Conservation (phyloP, 1,140 invertebrate species). For the Drosophila azteca region DNA sequence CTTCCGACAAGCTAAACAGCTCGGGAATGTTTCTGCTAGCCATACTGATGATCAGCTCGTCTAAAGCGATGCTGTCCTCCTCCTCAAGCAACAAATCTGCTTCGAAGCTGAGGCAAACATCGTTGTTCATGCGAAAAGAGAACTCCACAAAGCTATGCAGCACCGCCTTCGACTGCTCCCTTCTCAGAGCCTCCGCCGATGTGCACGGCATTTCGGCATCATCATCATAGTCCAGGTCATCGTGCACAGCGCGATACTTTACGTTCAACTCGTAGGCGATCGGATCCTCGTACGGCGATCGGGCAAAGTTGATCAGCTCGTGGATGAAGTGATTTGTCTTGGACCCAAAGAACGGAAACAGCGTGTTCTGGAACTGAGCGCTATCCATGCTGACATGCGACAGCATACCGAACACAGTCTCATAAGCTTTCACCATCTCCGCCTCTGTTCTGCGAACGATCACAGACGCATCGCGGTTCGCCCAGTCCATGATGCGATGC, state of each 20-base stretch:
- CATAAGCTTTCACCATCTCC: slow-evolving; percentile 20
- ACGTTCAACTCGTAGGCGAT: slow-evolving; percentile 61
- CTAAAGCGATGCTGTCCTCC: slow-evolving; percentile 30
- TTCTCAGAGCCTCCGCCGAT: neutral
- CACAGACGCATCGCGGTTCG: slow-evolving; percentile 58
- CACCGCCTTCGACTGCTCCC: neutral
- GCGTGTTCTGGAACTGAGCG: slow-evolving; percentile 12
- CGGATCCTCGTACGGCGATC: slow-evolving; percentile 89
- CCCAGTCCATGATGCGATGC: slow-evolving; percentile 51
- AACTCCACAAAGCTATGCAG: slow-evolving; percentile 54
- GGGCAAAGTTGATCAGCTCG: slow-evolving; percentile 94
- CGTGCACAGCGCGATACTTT: slow-evolving; percentile 13
- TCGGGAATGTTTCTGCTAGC: neutral
- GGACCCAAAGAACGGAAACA: slow-evolving; percentile 85
- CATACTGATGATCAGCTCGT: neutral
- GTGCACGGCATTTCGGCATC: neutral
- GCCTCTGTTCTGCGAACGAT: slow-evolving; percentile 12
- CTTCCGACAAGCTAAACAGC: neutral
- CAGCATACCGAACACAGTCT: slow-evolving; percentile 35
- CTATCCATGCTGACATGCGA: slow-evolving; percentile 26
- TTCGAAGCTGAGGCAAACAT: slow-evolving; percentile 43
- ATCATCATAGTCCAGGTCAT: neutral
- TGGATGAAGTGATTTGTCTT: slow-evolving; percentile 93
- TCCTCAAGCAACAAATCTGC: slow-evolving; percentile 34
- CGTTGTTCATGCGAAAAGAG: slow-evolving; percentile 35